Evolutionary conservation across 2,888 invertebrate genomes (phyloP), one percentile per base, ranked within the genome.

Genomic region (Ectemnius cavifrons): DNA sequence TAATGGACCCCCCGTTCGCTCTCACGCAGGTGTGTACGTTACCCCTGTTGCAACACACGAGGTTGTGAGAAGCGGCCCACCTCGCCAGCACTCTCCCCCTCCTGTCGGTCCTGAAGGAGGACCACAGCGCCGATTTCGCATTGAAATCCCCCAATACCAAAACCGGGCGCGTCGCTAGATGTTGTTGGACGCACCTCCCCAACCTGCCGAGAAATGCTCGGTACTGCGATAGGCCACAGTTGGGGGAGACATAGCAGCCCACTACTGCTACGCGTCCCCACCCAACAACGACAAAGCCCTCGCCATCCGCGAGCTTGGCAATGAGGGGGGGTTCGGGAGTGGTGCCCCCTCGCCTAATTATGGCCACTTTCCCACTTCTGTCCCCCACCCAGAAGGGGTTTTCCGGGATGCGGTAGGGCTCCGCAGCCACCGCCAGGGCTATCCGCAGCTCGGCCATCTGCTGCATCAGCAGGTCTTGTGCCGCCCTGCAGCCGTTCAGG

Each of bases 121-220:
- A 56, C 73, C 65, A 64, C 8, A 23, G 56, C 14, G 20, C 18
- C 0, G 73, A 27, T 5, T 73, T 46, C 2, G 73, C 49, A 45
- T 64, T 73, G 13, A 73, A 60, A 14, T 73, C 63, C 18, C 73
- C 67, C 63, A 67, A 23, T 23, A 67, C 60, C 18, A 73, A n/a
- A 2, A 64, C 46, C 28, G 57, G 61, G 20, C 67, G 37, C 13
- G 67, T 8, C 8, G 20, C 20, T 20, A n/a, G 37, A 8, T 18
- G 13, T 2, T 20, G 13, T 2, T 4, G 11, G 18, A 72, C 2
- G 18, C 60, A 58, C 5, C n/a, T 14, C 11, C 37, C 37, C 13
- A 72, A 20, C 13, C 46, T 58, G 59, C 20, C 59, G 63, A 72
- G 18, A 16, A 16, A 67, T 28, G 4, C 63, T 23, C 59, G 52